Base-by-base conservation (phyloP, 2,113 vertebrate genomes). In the Tylochromis polylepis region DNA sequence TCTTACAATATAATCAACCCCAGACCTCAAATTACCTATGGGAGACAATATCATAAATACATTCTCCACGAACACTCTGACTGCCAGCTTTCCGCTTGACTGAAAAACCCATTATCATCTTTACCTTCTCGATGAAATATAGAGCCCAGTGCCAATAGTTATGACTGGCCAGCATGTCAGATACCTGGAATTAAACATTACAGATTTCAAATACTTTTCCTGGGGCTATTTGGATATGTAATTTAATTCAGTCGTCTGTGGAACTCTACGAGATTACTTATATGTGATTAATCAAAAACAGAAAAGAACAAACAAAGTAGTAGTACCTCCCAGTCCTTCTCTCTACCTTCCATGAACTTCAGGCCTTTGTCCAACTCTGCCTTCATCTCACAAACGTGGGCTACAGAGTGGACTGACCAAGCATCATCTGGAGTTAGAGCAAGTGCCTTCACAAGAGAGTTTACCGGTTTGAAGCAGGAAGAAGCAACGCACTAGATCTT, bases 81-180 rank as follows among this genome's bases (percentile, higher is more conserved):
- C 79, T 82, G 87, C 65, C 82, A 85, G 81, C 84, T 88, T 18
- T 38, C 81, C 12, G 67, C 92, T 22, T 75, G 90, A 85, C 84
- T 92, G 90, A 92, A 88, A 92, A 91, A 81, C 58, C 82, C 84
- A 90, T 90, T 88, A 86, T 8, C 79, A 87, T 89, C 27, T 95
- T 87, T 96, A 99, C 99, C 99, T 98, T 97, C 92, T 99, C 99
- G 41, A 99, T 97, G 79, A 97, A 96, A 91, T 96, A 97, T 1
- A 99, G 94, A 29, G 98, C 97, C 98, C 99, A 99, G 86, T 99
- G 99, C 99, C 99, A 99, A 60, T 99, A 99, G 92, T 98, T 98
- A 77, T 99, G 99, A 84, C 97, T 96, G 59, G 97, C 97, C 67
- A 99, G 96, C 95, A 98, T 95, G 70, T 98, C 97, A 2, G 95